Base-by-base conservation (phyloP, 30 jellyfish, hydroid and myxozoan genomes). In the Cassiopea xamachana region DNA sequence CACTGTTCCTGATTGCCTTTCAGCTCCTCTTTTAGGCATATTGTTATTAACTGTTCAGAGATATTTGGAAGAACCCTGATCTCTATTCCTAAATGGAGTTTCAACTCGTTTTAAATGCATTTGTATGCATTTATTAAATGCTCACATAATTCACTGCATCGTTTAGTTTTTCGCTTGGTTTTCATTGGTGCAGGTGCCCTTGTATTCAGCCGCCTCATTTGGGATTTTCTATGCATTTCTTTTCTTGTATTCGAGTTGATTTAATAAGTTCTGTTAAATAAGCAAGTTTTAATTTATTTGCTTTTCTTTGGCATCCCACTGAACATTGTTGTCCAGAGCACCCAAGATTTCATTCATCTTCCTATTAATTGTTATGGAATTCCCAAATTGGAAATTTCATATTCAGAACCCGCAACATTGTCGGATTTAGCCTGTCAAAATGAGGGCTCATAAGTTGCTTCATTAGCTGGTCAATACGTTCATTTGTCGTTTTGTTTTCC, bases 331-430 rank as follows among this genome's bases (percentile, higher is more conserved):
- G 55, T 71, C 27, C 7, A 17, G 80, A 71, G 27, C 80, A 71
- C 80, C 80, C 80, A 71, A 12, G 58, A 43, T 7, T 71, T 71
- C 50, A 14, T 27, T 71, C 6, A 71, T 71, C 18, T 8, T 71
- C 80, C 58, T 51, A 71, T 27, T 27, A 71, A 71, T 43, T 71
- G n/a, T 43, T 15, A 71, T 71, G n/a, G 80, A 71, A 18, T 71
- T 14, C 55, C 51, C 27, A 39, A 71, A 10, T 7, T 71, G 80
- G 55, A 71, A 0, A 71, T 71, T 55, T 27, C 51, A 71, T 71
- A 14, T 71, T 19, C 80, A 71, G 4, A 9, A 71, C 27, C 80
- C 55, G 80, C 80, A 71, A 71, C 80, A 71, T 71, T 18, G 80
- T 71, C 39, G 15, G 15, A 12, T 2, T 71, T 71, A 71, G 51